Percentiles rank a stretch among this genome's conserved stretches.
phyloP scores from a whole-genome alignment of 2,797 vertebrate species.

The Melanogrammus aeglefinus region DNA sequence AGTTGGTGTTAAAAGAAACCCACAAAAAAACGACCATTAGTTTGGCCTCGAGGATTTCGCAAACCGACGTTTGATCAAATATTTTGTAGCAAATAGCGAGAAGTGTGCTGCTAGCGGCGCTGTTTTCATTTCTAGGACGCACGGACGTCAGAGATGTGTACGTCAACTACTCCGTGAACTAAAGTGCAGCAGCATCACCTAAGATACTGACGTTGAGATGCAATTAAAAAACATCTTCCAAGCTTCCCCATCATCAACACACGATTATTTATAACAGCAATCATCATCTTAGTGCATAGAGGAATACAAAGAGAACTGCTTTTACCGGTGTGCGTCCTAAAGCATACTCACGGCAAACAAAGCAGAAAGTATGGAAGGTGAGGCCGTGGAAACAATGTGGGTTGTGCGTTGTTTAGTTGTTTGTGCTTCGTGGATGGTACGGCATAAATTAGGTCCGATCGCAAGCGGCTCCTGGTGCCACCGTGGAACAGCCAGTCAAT shows the following conservation, averaged over 20 bases:
- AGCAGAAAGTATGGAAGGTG: not conserved
- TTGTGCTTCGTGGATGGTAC: conserved; percentile 36
- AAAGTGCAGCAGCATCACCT: not conserved
- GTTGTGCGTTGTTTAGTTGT: not conserved
- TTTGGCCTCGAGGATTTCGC: conserved; percentile 37
- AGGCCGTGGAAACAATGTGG: not conserved
- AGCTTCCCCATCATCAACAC: not conserved
- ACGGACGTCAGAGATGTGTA: not conserved
- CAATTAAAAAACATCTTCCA: not conserved
- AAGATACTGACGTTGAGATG: not conserved
- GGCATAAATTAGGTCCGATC: conserved; percentile 96
- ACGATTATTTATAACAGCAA: not conserved
- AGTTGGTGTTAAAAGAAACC: conserved; percentile 61
- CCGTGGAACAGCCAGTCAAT: conserved; percentile 97
- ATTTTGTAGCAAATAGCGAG: not conserved
- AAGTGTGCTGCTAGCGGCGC: not conserved
- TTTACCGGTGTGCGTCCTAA: not conserved
- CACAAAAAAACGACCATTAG: conserved; percentile 38
- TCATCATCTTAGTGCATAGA: not conserved
- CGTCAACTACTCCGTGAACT: not conserved
- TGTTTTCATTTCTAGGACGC: not conserved
- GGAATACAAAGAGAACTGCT: not conserved
- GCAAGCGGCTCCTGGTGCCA: conserved; percentile 80
- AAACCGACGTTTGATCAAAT: not conserved
- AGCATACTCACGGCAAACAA: not conserved